Evolutionary conservation across 1,140 invertebrate species (phyloP), one percentile per base, ranked within the genome.

Genomic region (Leptopilina clavipes): DNA sequence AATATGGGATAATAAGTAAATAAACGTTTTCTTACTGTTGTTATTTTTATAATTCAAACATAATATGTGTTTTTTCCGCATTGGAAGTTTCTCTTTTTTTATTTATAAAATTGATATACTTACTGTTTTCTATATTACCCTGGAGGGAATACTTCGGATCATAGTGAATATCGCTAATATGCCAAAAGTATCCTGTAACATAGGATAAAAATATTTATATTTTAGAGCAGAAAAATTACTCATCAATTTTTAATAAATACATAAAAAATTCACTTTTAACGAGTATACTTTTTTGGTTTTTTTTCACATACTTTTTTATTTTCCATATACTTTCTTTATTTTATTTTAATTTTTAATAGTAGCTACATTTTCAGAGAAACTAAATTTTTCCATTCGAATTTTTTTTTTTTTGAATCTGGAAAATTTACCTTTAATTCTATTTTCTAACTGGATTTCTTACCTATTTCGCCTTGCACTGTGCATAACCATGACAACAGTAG

Each of bases 111-210:
- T 71, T 19, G 18, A 11, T n/a, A 71, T 19, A 93, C 94, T 93
- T 92, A 95, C 94, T 93, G 91, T 91, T 93, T 87, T 91, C 91
- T 80, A 92, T 92, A 86, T 96, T 94, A 79, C 94, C 94, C 76
- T 93, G 91, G 37, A 92, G 91, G 77, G 94, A 94, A 87, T 96
- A 97, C 56, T 94, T 92, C 8, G 94, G 93, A 86, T 97, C 96
- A 90, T 96, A 96, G 89, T 97, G 96, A 79, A 97, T 93, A 88
- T 97, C 96, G 65, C 95, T 97, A 80, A 97, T 95, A 89, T 97
- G 96, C 96, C 96, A 97, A 91, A 97, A 97, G 88, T 95, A 95
- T 80, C 96, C 96, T 97, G 92, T 17, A 94, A 95, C 85, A 92
- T 90, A 40, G 9, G 8, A 40, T 7, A 40, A 7, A 6, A 40